These are phyloP conservation scores for Bagarius yarrelli DNA, from an alignment of 2,113 vertebrate species.

Conservation along the genomic window DNA sequence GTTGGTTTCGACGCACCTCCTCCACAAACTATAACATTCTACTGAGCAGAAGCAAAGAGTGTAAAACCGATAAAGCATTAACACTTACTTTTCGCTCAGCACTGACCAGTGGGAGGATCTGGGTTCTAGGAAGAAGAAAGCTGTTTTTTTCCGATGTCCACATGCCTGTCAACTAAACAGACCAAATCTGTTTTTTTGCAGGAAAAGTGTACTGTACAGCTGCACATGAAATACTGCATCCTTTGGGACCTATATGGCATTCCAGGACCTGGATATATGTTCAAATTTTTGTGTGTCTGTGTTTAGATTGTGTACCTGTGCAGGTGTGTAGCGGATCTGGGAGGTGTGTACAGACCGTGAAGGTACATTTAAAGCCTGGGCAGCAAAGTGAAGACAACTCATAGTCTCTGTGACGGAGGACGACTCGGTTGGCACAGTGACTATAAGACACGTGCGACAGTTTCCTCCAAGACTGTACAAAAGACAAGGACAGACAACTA, in stretches of 20 bases:
- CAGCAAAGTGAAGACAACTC: slow-evolving; percentile 60
- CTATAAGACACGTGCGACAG: slow-evolving; percentile 56
- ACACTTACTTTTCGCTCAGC: slow-evolving; percentile 47
- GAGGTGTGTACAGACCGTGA: slow-evolving; percentile 42
- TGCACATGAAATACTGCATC: background rate
- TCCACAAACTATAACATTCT: background rate
- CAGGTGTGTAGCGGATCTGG: slow-evolving; percentile 40
- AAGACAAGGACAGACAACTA: background rate
- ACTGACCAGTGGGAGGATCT: slow-evolving; percentile 16
- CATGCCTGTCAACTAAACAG: slow-evolving; percentile 20
- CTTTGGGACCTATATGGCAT: background rate
- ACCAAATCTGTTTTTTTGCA: background rate
- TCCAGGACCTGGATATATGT: too few species aligned
- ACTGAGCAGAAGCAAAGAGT: background rate
- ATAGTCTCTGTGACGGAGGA: slow-evolving; percentile 53
- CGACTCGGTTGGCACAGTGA: slow-evolving; percentile 45
- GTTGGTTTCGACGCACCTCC: background rate
- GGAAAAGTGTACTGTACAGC: background rate
- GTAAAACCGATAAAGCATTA: background rate
- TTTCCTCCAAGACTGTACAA: slow-evolving; percentile 58
- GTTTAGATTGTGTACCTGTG: slow-evolving; percentile 47
- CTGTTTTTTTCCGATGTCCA: slow-evolving; percentile 35
- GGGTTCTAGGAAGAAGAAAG: slow-evolving; percentile 24
- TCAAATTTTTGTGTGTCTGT: background rate
- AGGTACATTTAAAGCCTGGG: slow-evolving; percentile 54